Evolutionary conservation across 2,113 vertebrate genomes (phyloP).

Genomic region (Pelecanus crispus): DNA sequence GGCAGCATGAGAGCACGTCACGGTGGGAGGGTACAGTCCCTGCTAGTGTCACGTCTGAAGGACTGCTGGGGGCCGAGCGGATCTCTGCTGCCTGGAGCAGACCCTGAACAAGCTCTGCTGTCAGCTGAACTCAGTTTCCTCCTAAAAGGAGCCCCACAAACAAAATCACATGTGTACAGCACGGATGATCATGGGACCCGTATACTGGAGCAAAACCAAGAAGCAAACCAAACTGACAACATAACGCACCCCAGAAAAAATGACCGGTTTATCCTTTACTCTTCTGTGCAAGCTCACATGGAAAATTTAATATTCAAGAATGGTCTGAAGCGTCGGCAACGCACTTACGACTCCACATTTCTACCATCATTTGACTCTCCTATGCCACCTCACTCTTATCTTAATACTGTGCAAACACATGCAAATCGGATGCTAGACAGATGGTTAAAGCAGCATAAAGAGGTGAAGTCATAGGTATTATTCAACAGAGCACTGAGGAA

Average conservation of each 20-base stretch:
- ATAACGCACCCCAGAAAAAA: not conserved
- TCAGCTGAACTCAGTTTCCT: not conserved
- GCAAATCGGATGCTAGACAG: not conserved
- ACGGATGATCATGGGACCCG: not conserved
- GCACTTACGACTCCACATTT: not conserved
- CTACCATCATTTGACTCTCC: not conserved
- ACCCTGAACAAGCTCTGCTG: not conserved
- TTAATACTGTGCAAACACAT: not conserved
- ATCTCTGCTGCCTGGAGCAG: not conserved
- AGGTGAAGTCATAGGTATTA: not conserved
- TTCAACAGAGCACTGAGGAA: not conserved
- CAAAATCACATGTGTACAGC: not conserved
- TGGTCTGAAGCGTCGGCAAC: not conserved
- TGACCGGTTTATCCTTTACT: not conserved
- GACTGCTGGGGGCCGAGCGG: not conserved
- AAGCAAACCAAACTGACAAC: not conserved
- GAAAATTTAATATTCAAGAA: not conserved
- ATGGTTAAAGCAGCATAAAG: not conserved
- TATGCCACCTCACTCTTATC: not conserved
- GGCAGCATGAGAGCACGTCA: conserved; percentile 16
- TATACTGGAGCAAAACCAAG: not conserved
- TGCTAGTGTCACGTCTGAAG: not conserved
- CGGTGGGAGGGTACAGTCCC: not conserved
- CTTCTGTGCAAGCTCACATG: not conserved
- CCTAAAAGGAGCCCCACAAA: not conserved